phyloP scores from a whole-genome alignment of 2,888 invertebrate genomes.

The Eupithecia subfuscata region DNA sequence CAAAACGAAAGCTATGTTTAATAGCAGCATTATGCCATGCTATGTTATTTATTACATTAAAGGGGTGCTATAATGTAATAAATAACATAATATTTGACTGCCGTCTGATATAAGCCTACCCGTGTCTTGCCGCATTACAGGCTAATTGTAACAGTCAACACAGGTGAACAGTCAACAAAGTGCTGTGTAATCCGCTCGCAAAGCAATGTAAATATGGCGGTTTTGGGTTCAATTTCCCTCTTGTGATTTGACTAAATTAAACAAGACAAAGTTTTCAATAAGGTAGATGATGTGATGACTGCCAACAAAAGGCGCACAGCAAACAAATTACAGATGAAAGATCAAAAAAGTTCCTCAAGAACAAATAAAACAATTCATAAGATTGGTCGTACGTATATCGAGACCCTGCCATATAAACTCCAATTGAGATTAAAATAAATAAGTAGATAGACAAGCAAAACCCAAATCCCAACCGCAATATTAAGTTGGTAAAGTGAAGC shows the following conservation, averaged over 20 bases:
- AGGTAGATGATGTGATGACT: not conserved
- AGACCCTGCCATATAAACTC: not conserved
- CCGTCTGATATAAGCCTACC: slow-evolving; percentile 55
- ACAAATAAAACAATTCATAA: slow-evolving; percentile 1
- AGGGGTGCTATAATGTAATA: slow-evolving; percentile 51
- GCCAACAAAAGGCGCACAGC: not conserved
- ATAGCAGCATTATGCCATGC: slow-evolving; percentile 45
- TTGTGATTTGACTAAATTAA: not conserved
- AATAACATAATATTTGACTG: slow-evolving; percentile 56
- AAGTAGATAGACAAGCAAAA: slow-evolving; percentile 15
- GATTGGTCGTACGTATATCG: not conserved
- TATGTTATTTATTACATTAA: not conserved
- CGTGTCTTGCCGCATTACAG: slow-evolving; percentile 45
- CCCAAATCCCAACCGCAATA: slow-evolving; percentile 13
- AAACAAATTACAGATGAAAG: not conserved
- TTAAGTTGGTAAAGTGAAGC: slow-evolving; percentile 14
- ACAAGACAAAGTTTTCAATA: not conserved
- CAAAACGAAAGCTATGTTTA: slow-evolving; percentile 49
- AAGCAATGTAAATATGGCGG: slow-evolving; percentile 28
- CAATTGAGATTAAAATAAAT: slow-evolving; percentile 6
- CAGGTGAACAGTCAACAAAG: slow-evolving; percentile 51
- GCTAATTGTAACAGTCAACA: slow-evolving; percentile 52
- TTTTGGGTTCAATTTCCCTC: slow-evolving; percentile 16
- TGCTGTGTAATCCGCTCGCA: slow-evolving; percentile 37
- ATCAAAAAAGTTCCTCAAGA: slow-evolving; percentile 3